Evolutionary conservation across 2,888 invertebrate species (phyloP), one percentile per base, ranked within the genome.

Genomic region (Aphidius colemani): DNA sequence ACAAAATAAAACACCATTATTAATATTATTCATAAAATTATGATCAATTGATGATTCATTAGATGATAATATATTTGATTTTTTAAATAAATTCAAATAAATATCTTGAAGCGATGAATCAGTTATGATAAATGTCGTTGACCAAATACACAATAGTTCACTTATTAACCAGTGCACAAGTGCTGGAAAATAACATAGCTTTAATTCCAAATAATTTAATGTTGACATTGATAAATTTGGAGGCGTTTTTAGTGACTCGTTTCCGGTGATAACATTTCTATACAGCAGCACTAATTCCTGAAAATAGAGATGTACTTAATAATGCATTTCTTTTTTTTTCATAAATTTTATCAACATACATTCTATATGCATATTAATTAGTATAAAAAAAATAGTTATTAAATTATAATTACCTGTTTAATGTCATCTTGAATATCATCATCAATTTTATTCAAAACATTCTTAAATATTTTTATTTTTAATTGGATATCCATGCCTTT

Each of bases 131-230:
- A 72, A 74, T 50, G 53, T 61, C 1, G 69, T 57, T 8, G 74
- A 74, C 73, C 73, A 73, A 46, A 71, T 60, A 41, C 75, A 74
- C 8, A 79, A 69, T 59, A 81, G 72, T 65, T 74, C 68, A 59
- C 78, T 77, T 9, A 80, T 70, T 40, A 80, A 70, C 74, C 76
- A 77, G 61, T 76, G 77, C 45, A 72, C 64, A 39, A 77, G 58
- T 6, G 66, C 81, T 51, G 86, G 85, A 74, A 85, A 84, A 45
- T 70, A 75, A 70, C 78, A 79, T 63, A 87, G 74, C 77, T 85
- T 85, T 43, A 70, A 67, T 77, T 83, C 83, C 13, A 87, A 75
- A 73, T 85, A 85, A 46, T 80, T 72, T 18, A 83, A 67, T 63
- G 80, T 74, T 61, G 82, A 75, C 59, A 78, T 73, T 9, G 83